Conservation (phyloP, 2,113 vertebrate genomes). For the Calonectris borealis region DNA sequence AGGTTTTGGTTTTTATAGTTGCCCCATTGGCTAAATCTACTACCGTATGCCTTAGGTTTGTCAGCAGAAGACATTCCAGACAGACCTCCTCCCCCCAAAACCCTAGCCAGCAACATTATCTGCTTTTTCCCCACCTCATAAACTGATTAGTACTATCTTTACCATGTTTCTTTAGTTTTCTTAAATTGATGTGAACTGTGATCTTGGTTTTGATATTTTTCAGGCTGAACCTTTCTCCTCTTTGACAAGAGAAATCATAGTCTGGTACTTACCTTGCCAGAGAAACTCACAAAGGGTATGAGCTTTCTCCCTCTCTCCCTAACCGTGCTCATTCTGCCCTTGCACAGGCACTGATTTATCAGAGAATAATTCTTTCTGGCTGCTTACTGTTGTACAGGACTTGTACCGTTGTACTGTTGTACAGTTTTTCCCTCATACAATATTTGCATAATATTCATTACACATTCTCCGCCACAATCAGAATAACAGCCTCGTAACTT, state of each 20-base stretch:
- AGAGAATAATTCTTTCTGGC: neutral
- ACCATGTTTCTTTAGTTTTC: neutral
- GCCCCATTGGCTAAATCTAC: neutral
- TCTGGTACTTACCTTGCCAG: neutral
- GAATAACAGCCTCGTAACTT: neutral
- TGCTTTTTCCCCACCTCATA: neutral
- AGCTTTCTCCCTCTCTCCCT: neutral
- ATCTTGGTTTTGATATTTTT: neutral
- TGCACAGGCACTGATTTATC: neutral
- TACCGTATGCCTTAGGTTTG: neutral
- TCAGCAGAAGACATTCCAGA: neutral
- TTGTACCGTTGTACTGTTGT: neutral
- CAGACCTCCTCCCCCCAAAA: neutral
- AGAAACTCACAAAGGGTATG: neutral
- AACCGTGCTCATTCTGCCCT: neutral
- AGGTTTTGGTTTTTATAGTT: neutral
- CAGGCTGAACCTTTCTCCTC: neutral
- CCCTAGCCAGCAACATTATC: neutral
- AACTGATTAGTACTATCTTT: neutral
- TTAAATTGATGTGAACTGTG: neutral
- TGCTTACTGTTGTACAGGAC: neutral
- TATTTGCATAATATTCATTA: neutral
- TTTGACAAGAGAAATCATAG: neutral
- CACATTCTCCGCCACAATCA: neutral
- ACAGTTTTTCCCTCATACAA: neutral